Evolutionary conservation across 1,140 invertebrate species (phyloP).

Genomic region (Sycophila sp.): DNA sequence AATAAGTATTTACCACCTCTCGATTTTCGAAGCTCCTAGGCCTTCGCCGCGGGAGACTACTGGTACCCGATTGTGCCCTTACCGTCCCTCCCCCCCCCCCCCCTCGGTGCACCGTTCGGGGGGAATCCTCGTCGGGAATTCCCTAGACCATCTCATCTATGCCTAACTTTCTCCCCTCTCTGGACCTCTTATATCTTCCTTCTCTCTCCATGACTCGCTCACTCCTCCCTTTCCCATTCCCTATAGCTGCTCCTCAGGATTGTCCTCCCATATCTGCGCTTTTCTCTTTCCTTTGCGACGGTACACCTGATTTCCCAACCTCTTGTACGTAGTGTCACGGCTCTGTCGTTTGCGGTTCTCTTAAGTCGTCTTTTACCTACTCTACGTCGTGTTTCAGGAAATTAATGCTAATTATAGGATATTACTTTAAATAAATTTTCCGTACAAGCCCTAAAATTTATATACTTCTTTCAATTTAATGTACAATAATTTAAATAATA

Average conservation of each 20-base stretch:
- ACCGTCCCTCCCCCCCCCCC: background rate
- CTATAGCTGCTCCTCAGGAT: too few relatives aligned
- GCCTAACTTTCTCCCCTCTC: background rate
- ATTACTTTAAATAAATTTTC: too few relatives aligned
- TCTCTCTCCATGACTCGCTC: slow-evolving; percentile 36
- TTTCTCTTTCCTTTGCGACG: background rate
- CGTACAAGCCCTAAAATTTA: too few relatives aligned
- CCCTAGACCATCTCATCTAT: slow-evolving; percentile 32
- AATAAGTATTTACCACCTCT: slow-evolving; percentile 46
- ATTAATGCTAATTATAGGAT: too few relatives aligned
- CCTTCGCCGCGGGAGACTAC: slow-evolving; percentile 33
- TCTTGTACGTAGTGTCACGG: too few relatives aligned
- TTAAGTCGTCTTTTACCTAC: too few relatives aligned
- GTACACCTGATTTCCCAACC: slow-evolving; percentile 41
- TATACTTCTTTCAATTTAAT: too few relatives aligned
- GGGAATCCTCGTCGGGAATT: slow-evolving; percentile 12
- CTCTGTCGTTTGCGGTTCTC: background rate
- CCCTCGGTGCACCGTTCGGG: background rate
- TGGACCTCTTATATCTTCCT: background rate
- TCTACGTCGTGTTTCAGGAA: too few relatives aligned
- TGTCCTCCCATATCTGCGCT: too few relatives aligned
- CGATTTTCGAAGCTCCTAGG: slow-evolving; percentile 37
- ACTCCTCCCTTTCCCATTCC: too few relatives aligned
- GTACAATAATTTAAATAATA: too few relatives aligned
- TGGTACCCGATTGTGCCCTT: slow-evolving; percentile 43